Percentiles rank a stretch among this genome's conserved stretches.
Evolutionary conservation across 1,140 invertebrate species (phyloP).

Genomic region (Drosophila triauraria): DNA sequence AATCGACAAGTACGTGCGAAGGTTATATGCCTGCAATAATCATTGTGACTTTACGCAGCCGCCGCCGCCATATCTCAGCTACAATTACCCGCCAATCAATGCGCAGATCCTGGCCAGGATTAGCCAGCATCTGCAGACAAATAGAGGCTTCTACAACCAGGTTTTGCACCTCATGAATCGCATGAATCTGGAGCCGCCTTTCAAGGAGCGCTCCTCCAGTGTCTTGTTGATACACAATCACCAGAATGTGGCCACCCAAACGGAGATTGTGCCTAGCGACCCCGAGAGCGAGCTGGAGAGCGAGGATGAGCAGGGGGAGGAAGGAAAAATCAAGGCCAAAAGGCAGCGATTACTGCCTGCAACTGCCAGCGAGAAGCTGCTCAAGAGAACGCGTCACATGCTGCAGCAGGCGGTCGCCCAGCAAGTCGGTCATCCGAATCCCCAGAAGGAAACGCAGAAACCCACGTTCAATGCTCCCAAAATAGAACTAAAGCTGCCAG

Average conservation of each 20-base stretch:
- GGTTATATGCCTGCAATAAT: conserved; percentile 89
- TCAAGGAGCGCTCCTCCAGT: conserved; percentile 82
- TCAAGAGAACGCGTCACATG: conserved; percentile 59
- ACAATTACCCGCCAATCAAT: conserved; percentile 91
- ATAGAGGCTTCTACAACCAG: conserved; percentile 94
- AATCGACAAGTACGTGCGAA: conserved; percentile 89
- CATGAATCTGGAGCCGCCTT: conserved; percentile 96
- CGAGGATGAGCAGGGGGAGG: conserved; percentile 69
- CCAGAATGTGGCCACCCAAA: conserved; percentile 46
- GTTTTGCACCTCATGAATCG: conserved; percentile 97
- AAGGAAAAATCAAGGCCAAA: background rate
- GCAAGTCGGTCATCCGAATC: background rate
- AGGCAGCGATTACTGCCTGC: conserved; percentile 87
- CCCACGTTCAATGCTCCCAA: conserved; percentile 23
- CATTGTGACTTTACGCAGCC: conserved; percentile 89
- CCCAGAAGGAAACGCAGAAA: background rate
- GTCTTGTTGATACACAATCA: background rate
- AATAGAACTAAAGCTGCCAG: conserved; percentile 62
- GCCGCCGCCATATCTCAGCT: conserved; percentile 90
- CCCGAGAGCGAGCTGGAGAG: conserved; percentile 89
- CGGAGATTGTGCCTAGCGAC: conserved; percentile 42
- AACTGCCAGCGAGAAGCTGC: conserved; percentile 5
- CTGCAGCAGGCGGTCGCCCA: conserved; percentile 48
- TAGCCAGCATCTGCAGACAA: conserved; percentile 89
- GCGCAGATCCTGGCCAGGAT: conserved; percentile 92